phyloP scores from a whole-genome alignment of 35 echinoderm and acorn worm species.

The Lytechinus variegatus region DNA sequence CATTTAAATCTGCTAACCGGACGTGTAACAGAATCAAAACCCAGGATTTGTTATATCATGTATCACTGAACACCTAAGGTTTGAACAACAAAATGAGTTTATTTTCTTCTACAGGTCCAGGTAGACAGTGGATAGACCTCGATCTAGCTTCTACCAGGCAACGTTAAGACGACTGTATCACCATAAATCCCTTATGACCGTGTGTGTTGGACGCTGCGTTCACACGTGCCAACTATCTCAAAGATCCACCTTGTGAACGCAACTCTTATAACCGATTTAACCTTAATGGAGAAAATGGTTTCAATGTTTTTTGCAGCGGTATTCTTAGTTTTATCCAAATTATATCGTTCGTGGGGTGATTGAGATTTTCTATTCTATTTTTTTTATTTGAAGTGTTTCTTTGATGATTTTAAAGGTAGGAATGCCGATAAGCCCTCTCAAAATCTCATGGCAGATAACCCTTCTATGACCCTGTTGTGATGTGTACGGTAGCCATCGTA shows the following conservation, averaged over 20 bases:
- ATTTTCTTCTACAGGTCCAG: constrained; percentile 42
- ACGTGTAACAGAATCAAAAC: constrained; percentile 47
- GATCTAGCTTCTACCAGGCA: constrained; percentile 41
- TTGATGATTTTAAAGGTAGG: too few relatives aligned
- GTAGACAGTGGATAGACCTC: constrained; percentile 29
- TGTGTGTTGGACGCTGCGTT: too few relatives aligned
- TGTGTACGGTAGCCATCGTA: too few relatives aligned
- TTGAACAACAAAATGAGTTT: constrained; percentile 30
- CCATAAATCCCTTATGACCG: neutral
- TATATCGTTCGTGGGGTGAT: too few relatives aligned
- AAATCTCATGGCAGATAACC: too few relatives aligned
- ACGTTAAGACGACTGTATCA: neutral
- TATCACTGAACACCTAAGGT: constrained; percentile 24
- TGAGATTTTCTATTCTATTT: too few relatives aligned
- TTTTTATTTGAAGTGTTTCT: too few relatives aligned
- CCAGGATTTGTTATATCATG: neutral
- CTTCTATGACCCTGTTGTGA: too few relatives aligned
- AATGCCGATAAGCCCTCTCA: too few relatives aligned
- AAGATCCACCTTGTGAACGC: neutral
- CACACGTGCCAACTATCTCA: neutral
- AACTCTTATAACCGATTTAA: neutral
- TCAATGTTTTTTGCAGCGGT: neutral
- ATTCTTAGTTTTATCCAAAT: neutral
- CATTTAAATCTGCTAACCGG: neutral
- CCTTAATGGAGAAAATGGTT: neutral